Percentiles rank a stretch among this genome's conserved stretches.
These are phyloP conservation scores for Psammodynastes pulverulentus DNA, from an alignment of 2,113 vertebrate genomes.

Conservation along the genomic window DNA sequence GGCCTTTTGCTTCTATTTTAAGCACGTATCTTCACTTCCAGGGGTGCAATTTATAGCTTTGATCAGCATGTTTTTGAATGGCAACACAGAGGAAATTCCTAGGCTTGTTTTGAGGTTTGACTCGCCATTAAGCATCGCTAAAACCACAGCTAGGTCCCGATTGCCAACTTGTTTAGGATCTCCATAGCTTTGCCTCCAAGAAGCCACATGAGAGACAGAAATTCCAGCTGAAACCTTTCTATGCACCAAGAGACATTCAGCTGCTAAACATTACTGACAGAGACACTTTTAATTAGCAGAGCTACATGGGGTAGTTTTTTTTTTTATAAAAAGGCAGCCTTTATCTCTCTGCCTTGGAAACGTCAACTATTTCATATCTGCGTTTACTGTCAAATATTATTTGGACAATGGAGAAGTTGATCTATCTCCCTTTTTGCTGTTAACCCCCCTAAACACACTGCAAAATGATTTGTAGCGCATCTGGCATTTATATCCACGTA, in stretches of 20 bases:
- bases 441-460: not conserved
- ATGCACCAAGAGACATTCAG: not conserved
- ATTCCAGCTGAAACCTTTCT: not conserved
- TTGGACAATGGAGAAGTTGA: not conserved
- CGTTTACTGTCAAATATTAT: not conserved
- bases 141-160: not conserved
- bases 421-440: not conserved
- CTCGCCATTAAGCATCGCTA: not conserved
- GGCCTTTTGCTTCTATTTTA: not conserved
- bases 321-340: too few species aligned
- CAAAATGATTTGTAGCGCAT: not conserved
- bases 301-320: not conserved
- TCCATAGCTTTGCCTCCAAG: not conserved
- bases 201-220: not conserved
- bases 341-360: not conserved
- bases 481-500: not conserved
- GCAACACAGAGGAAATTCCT: not conserved
- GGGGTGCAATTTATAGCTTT: not conserved
- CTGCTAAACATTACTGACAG: not conserved
- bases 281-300: not conserved
- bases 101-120: not conserved
- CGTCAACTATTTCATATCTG: not conserved
- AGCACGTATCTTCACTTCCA: not conserved
- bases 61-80: not conserved
- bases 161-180: not conserved